A percentile compares a stretch with the other conserved stretches of the same genome.
Evolutionary conservation across 2,888 invertebrate genomes (phyloP).

Genomic region (Hypsopygia costalis): DNA sequence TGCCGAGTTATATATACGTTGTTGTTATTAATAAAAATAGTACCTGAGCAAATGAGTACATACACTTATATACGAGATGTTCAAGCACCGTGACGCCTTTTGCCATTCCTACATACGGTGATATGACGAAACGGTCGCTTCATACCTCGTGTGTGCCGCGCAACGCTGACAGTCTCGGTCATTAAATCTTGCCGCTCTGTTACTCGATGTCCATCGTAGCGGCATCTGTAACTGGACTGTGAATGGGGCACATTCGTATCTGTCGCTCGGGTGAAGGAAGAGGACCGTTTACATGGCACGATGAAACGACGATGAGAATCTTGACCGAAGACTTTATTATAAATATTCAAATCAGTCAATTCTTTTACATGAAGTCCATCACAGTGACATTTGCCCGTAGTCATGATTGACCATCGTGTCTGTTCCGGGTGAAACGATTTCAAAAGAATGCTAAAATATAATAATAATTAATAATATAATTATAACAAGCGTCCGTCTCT

Average conservation of each 20-base stretch:
- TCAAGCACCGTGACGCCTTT: slow-evolving; percentile 3
- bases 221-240: slow-evolving; percentile 76
- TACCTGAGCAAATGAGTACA: too few relatives aligned
- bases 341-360: too few relatives aligned
- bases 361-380: too few relatives aligned
- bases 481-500: too few relatives aligned
- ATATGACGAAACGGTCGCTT: slow-evolving; percentile 50
- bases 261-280: slow-evolving; percentile 43
- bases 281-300: slow-evolving; percentile 27
- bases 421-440: too few relatives aligned
- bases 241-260: slow-evolving; percentile 70
- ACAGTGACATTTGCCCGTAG: too few relatives aligned
- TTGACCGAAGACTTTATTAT: too few relatives aligned
- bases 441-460: too few relatives aligned
- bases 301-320: slow-evolving; percentile 4
- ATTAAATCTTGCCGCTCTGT: slow-evolving; percentile 78
- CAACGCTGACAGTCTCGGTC: slow-evolving; percentile 64
- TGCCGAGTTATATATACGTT: too few relatives aligned
- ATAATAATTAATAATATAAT: too few relatives aligned
- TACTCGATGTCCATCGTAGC: slow-evolving; percentile 67
- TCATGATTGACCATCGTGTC: too few relatives aligned
- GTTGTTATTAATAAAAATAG: too few relatives aligned
- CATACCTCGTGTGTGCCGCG: slow-evolving; percentile 37
- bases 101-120: neutral
- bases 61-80: neutral